Evolutionary conservation across 2,113 vertebrate species (phyloP).

Genomic region (Bubo scandiacus): DNA sequence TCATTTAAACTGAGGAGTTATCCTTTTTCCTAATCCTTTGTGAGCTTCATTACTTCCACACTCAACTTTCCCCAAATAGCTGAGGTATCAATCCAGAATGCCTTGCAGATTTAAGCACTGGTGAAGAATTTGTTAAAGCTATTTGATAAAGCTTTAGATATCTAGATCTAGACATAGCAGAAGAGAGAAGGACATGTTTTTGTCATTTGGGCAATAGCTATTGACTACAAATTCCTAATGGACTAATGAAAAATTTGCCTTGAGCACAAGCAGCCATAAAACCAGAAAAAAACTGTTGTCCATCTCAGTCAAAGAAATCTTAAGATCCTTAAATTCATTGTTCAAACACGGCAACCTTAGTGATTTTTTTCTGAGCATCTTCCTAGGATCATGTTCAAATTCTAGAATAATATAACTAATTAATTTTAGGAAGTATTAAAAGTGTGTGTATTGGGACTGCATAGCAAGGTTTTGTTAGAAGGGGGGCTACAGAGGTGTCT

Average conservation of each 20-base stretch:
- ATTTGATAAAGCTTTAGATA: not conserved
- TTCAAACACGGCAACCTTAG: not conserved
- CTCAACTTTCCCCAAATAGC: not conserved
- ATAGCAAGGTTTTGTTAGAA: not conserved
- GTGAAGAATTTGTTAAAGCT: not conserved
- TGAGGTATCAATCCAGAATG: not conserved
- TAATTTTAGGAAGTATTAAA: not conserved
- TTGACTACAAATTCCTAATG: not conserved
- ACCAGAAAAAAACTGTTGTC: not conserved
- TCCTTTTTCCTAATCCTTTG: not conserved
- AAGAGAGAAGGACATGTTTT: not conserved
- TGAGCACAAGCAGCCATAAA: not conserved
- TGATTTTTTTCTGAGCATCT: not conserved
- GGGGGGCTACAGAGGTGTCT: not conserved
- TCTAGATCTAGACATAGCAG: not conserved
- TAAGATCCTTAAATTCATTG: not conserved
- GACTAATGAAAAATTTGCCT: not conserved
- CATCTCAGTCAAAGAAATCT: not conserved
- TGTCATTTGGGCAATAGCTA: not conserved
- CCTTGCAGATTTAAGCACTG: not conserved
- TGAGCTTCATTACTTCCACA: not conserved
- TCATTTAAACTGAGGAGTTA: not conserved
- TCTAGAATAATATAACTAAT: not conserved
- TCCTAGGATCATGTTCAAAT: not conserved
- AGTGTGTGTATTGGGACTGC: not conserved